Percentiles rank a stretch among this genome's conserved stretches.
Conservation (phyloP, 2,888 invertebrate species). For the Drymonia ruficornis region DNA sequence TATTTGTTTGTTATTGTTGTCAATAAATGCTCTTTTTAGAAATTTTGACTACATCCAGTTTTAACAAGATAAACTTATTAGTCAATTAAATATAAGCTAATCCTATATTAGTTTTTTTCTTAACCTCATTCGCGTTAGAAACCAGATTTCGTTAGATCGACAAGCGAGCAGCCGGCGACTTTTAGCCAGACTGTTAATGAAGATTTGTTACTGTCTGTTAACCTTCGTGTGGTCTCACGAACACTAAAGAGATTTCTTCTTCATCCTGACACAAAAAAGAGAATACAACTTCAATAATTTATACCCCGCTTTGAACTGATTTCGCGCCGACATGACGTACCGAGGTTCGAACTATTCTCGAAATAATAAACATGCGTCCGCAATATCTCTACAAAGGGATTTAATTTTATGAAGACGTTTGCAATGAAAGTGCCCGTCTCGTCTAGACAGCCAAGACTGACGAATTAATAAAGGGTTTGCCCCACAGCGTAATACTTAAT, state of each 20-base stretch:
- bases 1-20: too few relatives aligned
- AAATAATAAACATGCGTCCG: conserved; percentile 51
- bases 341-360: conserved; percentile 49
- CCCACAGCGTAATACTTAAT: conserved; percentile 61
- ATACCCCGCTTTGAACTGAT: conserved; percentile 67
- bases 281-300: conserved; percentile 60
- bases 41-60: too few relatives aligned
- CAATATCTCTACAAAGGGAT: conserved; percentile 47
- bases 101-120: too few relatives aligned
- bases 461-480: conserved; percentile 62
- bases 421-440: conserved; percentile 45
- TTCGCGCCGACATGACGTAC: conserved; percentile 45
- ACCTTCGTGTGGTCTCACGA: conserved; percentile 63
- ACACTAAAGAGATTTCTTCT: conserved; percentile 62
- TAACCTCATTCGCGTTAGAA: conserved; percentile 26
- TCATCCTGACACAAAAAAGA: conserved; percentile 58
- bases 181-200: conserved; percentile 77
- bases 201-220: conserved; percentile 72
- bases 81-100: too few relatives aligned
- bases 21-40: too few relatives aligned
- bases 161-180: conserved; percentile 62
- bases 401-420: conserved; percentile 58
- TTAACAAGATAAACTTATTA: too few relatives aligned
- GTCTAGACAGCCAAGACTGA: conserved; percentile 52
- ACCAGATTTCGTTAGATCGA: conserved; percentile 59